Evolutionary conservation across 2,888 invertebrate species (phyloP), one percentile per base, ranked within the genome.

Genomic region (Drosophila borborema): DNA sequence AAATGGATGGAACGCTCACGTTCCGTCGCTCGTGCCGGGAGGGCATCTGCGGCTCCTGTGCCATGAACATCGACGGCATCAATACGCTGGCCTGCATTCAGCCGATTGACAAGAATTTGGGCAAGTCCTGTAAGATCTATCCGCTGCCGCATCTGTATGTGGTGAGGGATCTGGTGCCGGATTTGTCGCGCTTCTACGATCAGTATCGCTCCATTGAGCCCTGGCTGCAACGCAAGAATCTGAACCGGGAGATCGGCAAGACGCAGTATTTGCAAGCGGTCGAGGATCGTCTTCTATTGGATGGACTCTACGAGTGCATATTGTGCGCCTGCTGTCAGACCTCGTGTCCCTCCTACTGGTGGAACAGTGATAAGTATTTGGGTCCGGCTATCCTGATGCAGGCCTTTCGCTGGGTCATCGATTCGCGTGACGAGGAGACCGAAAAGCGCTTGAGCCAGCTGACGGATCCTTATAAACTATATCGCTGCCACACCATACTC

Each of bases 321-420:
- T 94, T 99, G 59, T 99, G 99, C 91, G 99, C 99, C 49, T 99
- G 99, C 93, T 99, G 99, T 92, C 97, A 97, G 23, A 98, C 99
- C 1, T 96, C 98, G 23, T 99, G 99, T 82, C 99, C 99, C 0
- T 98, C 98, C 3, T 99, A 99, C 94, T 99, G 99, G 99, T 99
- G 99, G 99, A 99, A 99, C 89, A 97, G 97, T 9, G 98, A 98
- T 92, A 98, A 98, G 92, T 99, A 99, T 93, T 95, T 99, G 59
- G 99, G 99, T 0, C 99, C 99, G 0, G 99, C 99, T n/a, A 98
- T 98, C 9, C 95, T 99, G 10, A 98, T 99, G 98, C 99, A 99
- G 78, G 98, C 98, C 0, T 99, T 98, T 92, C 95, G 99, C 86
- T 99, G 99, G 99, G 96, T 99, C 63, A 97, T 99, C 79, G 99